Base-by-base conservation (phyloP, 1,140 invertebrate species). In the Lordiphosa collinella region DNA sequence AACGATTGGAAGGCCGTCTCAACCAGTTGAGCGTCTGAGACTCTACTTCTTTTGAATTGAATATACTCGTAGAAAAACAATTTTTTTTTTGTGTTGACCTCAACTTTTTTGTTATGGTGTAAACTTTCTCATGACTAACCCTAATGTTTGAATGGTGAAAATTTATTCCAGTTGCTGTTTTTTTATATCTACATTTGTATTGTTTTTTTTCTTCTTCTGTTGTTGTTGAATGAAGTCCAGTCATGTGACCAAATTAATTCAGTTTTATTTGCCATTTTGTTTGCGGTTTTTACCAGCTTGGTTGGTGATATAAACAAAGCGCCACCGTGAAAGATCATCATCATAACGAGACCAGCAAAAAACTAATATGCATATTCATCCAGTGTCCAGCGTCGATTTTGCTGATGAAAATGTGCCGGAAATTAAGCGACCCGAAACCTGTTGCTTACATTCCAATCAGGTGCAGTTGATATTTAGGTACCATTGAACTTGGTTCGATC, bases 211-310 rank as follows among this genome's bases (percentile, higher is more conserved):
- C 51, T 68, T 29, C 53, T 60, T 29, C 53, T 60, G 34, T 29
- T 29, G 25, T 13, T 16, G 49, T 64, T 49, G 53, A 12, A 12
- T 29, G 48, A 22, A 5, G 43, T 64, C 49, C 57, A 60, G 72
- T 84, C 76, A 80, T 80, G 76, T 80, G 76, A 80, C 62, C 66
- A 54, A 75, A 65, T 80, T 56, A 80, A 80, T 57, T 60, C 61
- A 71, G 76, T 59, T 50, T 52, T 52, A 36, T 29, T 69, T 69
- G 61, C 43, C 46, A 40, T 47, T 46, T 38, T 11, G n/a, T 43
- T 62, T 66, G 63, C 53, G 52, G 40, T 50, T 66, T 50, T 51
- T 57, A 62, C 53, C 46, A 29, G 25, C 25, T 29, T 29, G 25
- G 25, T 29, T 7, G 62, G 16, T 50, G 49, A 69, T 61, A 65